Evolutionary conservation across 2,113 vertebrate species (phyloP).

Genomic region (Seriola dumerili): DNA sequence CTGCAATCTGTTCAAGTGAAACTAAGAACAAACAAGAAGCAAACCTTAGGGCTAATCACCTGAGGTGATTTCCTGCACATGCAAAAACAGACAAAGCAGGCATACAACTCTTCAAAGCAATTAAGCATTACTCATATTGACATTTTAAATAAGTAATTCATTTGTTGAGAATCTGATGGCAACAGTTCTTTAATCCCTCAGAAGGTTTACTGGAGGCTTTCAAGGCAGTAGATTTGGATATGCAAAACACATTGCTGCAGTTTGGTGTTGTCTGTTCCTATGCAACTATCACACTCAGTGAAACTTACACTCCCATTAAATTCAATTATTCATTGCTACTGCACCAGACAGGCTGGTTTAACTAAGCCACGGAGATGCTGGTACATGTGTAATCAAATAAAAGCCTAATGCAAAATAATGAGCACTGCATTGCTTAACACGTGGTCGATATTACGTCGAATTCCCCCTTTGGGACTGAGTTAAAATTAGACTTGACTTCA

Average conservation of each 20-base stretch:
- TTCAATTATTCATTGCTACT: conserved; percentile 64
- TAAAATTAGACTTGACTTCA: background rate
- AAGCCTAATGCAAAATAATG: background rate
- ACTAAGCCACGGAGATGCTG: background rate
- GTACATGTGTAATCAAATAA: background rate
- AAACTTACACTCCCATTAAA: conserved; percentile 29
- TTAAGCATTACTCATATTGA: background rate
- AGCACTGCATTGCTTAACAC: background rate
- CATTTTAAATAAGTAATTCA: background rate
- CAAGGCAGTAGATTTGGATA: conserved; percentile 46
- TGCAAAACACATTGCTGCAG: conserved; percentile 52
- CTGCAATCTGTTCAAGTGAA: conserved; percentile 91
- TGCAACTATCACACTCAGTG: background rate
- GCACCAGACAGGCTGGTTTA: conserved; percentile 22
- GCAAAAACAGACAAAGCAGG: background rate
- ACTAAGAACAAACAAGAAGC: conserved; percentile 79
- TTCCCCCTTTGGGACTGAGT: conserved; percentile 8
- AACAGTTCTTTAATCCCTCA: background rate
- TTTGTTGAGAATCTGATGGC: background rate
- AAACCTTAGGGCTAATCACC: background rate
- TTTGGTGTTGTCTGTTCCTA: background rate
- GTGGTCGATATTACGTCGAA: background rate
- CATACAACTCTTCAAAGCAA: background rate
- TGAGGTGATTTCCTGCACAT: background rate
- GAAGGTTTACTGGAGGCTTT: background rate